These are phyloP conservation scores for Euleptes europaea DNA, from an alignment of 2,113 vertebrate genomes.

Conservation along the genomic window DNA sequence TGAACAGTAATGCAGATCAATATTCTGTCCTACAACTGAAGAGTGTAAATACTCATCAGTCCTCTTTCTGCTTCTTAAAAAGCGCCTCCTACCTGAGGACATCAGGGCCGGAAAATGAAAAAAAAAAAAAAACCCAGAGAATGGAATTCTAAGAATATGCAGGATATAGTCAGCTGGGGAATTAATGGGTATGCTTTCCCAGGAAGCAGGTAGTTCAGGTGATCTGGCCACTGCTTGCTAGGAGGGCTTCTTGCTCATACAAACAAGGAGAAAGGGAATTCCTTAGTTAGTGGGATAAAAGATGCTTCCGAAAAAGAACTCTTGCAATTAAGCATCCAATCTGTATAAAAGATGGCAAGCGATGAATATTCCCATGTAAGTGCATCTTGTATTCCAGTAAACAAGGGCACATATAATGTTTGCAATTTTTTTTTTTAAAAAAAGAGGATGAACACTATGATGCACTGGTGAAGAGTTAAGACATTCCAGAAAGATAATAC, in stretches of 20 bases:
- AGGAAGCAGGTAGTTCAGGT: slow-evolving; percentile 11
- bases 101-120: neutral
- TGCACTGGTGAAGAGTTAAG: slow-evolving; percentile 51
- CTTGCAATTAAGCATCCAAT: slow-evolving; percentile 21
- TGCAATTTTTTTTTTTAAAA: slow-evolving; percentile 35
- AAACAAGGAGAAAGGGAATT: slow-evolving; percentile 17
- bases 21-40: neutral
- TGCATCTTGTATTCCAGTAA: slow-evolving; percentile 71
- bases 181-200: slow-evolving; percentile 54
- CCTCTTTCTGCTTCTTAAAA: neutral
- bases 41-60: neutral
- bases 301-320: slow-evolving; percentile 35
- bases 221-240: slow-evolving; percentile 9
- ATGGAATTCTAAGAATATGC: slow-evolving; percentile 49
- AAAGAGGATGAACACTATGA: slow-evolving; percentile 48
- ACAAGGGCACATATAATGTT: slow-evolving; percentile 51
- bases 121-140: no score
- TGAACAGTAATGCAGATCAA: neutral
- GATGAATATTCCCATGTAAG: neutral
- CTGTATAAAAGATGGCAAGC: slow-evolving; percentile 3
- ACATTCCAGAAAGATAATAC: slow-evolving; percentile 80
- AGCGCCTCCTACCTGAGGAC: neutral
- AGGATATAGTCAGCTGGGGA: neutral
- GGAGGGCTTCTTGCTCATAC: slow-evolving; percentile 54
- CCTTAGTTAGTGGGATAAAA: slow-evolving; percentile 58